Evolutionary conservation across 2,113 vertebrate genomes (phyloP), one percentile per base, ranked within the genome.

Genomic region (Zingel zingel): DNA sequence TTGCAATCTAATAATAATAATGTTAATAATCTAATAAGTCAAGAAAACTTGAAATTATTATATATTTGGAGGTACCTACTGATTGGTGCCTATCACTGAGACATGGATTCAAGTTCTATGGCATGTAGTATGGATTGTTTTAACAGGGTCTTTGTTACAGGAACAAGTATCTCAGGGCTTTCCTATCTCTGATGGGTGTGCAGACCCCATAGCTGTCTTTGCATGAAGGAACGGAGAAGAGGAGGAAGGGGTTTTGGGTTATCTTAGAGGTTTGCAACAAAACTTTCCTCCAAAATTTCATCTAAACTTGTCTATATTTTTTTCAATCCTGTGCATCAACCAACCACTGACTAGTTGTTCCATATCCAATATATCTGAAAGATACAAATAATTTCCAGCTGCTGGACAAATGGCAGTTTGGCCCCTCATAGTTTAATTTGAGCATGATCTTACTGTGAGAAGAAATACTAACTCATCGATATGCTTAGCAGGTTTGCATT

Each of bases 401-500:
- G 64, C 10, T 65, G 47, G 30, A 72, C 18, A 57, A 65, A 61
- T 51, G 15, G 21, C 27, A 45, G 53, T 53, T 43, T 65, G 16
- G 12, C 27, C 3, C 9, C 12, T 19, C 5, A 57, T 10, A 48
- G 33, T 30, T 50, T 54, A 48, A 21, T 77, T 58, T 48, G 30
- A 83, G 45, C 27, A 13, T 48, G 39, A 6, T 9, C 18, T 27
- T 50, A 25, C 51, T 19, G 12, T 18, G 50, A 21, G 2, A 56
- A 58, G 21, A 67, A 77, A 69, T 50, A 33, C 21, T 13, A 53
- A 45, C 27, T 47, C 27, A 30, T 81, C 62, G 59, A 69, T 51
- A 53, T 73, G n/a, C 62, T 68, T 21, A 15, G 63, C 48, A 59
- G 62, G 59, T 85, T 83, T 74, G 43, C 39, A 36, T 50, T 62